These are phyloP conservation scores for Geopemphigus sp. DNA, from an alignment of 1,140 invertebrate species.

Conservation along the genomic window DNA sequence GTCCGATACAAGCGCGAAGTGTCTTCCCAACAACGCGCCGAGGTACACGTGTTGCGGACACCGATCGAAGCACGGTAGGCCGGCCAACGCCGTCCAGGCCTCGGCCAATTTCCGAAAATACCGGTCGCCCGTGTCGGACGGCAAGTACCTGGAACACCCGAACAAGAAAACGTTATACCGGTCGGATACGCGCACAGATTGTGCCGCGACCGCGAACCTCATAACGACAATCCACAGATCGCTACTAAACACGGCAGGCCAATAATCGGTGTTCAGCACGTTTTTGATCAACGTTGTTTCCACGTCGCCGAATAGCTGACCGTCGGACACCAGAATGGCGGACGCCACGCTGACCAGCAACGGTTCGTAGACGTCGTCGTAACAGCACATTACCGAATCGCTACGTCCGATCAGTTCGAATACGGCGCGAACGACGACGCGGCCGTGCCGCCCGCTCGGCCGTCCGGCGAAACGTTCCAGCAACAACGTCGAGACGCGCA, in stretches of 20 bases:
- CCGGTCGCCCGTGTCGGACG: neutral
- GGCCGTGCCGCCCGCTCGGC: neutral
- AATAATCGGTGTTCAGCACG: neutral
- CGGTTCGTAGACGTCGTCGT: slow-evolving; percentile 13
- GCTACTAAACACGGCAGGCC: slow-evolving; percentile 21
- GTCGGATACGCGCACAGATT: too few species aligned
- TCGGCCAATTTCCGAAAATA: slow-evolving; percentile 31
- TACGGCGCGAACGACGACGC: neutral
- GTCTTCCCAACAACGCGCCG: slow-evolving; percentile 17
- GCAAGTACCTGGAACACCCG: slow-evolving; percentile 21
- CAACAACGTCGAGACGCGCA: neutral
- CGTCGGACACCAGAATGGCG: neutral
- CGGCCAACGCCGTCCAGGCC: neutral
- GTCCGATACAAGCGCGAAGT: slow-evolving; percentile 6
- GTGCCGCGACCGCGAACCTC: slow-evolving; percentile 1
- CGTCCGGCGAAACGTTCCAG: neutral
- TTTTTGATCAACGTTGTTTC: slow-evolving; percentile 28
- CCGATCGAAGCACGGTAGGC: neutral
- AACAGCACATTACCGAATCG: slow-evolving; percentile 6
- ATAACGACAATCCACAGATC: slow-evolving; percentile 35
- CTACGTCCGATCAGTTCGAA: neutral
- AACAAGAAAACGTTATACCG: too few species aligned
- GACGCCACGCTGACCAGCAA: neutral
- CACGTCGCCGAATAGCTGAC: neutral
- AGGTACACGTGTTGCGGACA: slow-evolving; percentile 31